phyloP scores from a whole-genome alignment of 2,888 invertebrate species.

The Heliconius ismenius region DNA sequence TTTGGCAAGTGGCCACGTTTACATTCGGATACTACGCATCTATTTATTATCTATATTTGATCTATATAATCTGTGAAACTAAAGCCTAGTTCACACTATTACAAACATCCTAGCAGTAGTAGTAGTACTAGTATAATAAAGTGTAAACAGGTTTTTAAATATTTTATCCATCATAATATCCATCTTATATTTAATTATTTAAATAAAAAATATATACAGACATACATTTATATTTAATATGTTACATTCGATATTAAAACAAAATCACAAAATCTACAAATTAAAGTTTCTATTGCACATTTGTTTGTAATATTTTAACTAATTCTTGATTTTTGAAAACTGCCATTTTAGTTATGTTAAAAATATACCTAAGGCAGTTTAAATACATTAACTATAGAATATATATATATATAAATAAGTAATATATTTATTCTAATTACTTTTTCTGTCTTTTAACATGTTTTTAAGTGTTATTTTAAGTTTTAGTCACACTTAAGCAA shows the following conservation, averaged over 20 bases:
- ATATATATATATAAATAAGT: too few species aligned
- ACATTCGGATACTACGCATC: neutral
- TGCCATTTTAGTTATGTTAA: neutral
- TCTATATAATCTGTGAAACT: neutral
- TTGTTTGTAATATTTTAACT: neutral
- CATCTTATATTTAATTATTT: slow-evolving; percentile 3
- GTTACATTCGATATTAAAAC: slow-evolving; percentile 4
- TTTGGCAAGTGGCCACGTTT: neutral
- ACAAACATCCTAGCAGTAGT: neutral
- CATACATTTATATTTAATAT: slow-evolving; percentile 22
- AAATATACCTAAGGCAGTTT: neutral
- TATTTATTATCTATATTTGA: neutral
- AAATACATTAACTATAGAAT: neutral
- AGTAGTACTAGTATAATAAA: neutral
- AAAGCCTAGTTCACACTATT: slow-evolving; percentile 15
- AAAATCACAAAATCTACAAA: neutral
- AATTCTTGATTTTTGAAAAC: neutral
- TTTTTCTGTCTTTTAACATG: too few species aligned
- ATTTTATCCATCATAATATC: slow-evolving; percentile 1
- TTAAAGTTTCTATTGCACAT: slow-evolving; percentile 30
- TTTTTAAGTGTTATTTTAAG: too few species aligned
- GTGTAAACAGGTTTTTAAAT: slow-evolving; percentile 2
- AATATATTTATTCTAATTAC: neutral
- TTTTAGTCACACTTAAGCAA: too few species aligned
- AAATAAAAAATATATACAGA: slow-evolving; percentile 10